Evolutionary conservation across 2,888 invertebrate genomes (phyloP), one percentile per base, ranked within the genome.

Genomic region (Drosophila kambysellisi): DNA sequence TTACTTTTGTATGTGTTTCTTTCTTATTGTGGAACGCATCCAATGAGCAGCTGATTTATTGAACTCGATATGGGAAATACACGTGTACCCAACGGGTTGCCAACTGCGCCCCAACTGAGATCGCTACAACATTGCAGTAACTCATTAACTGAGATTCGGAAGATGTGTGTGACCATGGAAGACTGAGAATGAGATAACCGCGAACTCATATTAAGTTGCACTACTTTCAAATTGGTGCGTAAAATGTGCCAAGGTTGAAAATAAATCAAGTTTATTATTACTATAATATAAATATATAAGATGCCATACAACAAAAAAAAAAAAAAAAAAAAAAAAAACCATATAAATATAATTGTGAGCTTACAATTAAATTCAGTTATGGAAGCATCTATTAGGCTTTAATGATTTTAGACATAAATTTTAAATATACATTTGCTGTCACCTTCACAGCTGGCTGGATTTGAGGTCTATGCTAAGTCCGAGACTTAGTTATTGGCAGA

Each of bases 1-100:
- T 37, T 56, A 46, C 52, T 69, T 63, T 39, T 33, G 46, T 25
- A 53, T 43, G 29, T 11, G 43, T 53, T 41, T 54, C 37, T 41
- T 46, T 64, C 33, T 46, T 64, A 33, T 71, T 52, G 41, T 15
- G 54, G 43, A 56, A 52, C 63, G 48, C 39, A 52, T 17, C 66
- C 70, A 81, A 77, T 75, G 69, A 83, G 83, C 81, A 80, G 72
- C 86, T 75, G 78, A 83, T 78, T 87, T 71, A 59, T 35, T 67
- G 75, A 81, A 78, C 81, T 76, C 79, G 54, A 83, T 83, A 71
- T 35, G 57, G 30, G 43, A 48, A 59, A 5, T 32, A 30, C n/a
- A 60, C 11, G 20, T 35, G 17, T 17, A 39, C 20, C 20, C 20
- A 25, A 25, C 20, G 20, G 37, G 46, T 57, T 61, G 29, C 51